A percentile compares a stretch with the other conserved stretches of the same genome.
Conservation (phyloP, 2,113 vertebrate species). For the Strix aluco region DNA sequence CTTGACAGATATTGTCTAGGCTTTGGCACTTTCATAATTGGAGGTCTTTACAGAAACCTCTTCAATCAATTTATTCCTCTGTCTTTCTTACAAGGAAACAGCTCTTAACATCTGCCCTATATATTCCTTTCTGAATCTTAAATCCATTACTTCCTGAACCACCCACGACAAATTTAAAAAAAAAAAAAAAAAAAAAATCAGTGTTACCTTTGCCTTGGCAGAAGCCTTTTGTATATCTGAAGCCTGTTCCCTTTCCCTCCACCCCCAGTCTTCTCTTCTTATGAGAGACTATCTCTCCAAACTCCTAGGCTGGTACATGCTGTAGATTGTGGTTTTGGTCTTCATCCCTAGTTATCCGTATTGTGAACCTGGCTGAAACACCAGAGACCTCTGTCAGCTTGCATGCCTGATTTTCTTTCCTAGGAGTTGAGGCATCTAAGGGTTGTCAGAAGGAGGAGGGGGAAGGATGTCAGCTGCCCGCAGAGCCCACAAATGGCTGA, state of each 20-base stretch:
- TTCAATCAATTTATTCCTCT: neutral
- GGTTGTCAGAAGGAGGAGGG: neutral
- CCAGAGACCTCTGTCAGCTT: neutral
- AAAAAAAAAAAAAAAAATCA: too few species aligned
- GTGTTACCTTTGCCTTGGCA: neutral
- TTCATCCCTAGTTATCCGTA: neutral
- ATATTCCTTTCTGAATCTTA: neutral
- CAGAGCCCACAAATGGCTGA: neutral
- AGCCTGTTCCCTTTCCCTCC: fast-evolving
- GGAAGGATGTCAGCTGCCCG: neutral
- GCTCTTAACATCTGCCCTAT: neutral
- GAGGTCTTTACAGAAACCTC: neutral
- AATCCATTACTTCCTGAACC: neutral
- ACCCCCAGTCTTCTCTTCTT: neutral
- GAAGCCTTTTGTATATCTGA: neutral
- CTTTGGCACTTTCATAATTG: neutral
- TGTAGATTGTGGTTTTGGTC: neutral
- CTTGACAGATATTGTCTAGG: neutral
- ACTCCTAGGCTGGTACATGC: fast-evolving
- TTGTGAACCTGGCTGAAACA: neutral
- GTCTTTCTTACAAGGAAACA: neutral
- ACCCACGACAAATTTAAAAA: neutral
- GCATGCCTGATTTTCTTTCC: neutral
- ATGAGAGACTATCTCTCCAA: neutral
- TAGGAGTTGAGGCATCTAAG: neutral